Conservation (phyloP, 1,140 invertebrate species). For the Cotesia glomerata region DNA sequence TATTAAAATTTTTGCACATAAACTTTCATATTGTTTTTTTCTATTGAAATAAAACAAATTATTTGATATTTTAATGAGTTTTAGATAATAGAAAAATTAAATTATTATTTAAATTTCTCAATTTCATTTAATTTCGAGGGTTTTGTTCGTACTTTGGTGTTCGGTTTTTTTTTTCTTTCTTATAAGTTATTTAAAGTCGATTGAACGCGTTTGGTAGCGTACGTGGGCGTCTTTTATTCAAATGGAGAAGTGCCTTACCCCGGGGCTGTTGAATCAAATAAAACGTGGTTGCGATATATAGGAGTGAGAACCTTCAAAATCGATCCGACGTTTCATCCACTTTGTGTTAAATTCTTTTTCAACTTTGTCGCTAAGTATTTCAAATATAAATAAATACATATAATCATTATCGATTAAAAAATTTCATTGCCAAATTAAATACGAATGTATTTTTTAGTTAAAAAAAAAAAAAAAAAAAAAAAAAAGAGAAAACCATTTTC, state of each 20-base stretch:
- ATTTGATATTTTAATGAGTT: too few species aligned
- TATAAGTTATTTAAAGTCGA: not conserved
- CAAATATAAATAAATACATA: not conserved
- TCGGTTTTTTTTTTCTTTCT: not conserved
- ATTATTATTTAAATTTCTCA: too few species aligned
- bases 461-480: too few species aligned
- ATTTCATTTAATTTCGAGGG: too few species aligned
- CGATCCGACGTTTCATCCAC: constrained; percentile 13
- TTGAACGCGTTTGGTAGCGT: not conserved
- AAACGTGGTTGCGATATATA: not conserved
- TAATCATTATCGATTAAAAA: not conserved
- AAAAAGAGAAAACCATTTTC: too few species aligned
- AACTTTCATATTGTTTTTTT: too few species aligned
- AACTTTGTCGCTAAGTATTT: not conserved
- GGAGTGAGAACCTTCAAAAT: not conserved
- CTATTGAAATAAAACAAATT: too few species aligned
- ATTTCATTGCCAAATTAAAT: not conserved
- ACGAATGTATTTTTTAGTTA: too few species aligned
- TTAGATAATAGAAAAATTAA: too few species aligned
- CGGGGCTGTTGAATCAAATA: constrained; percentile 19
- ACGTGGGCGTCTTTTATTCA: constrained; percentile 17
- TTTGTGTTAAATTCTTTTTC: not conserved
- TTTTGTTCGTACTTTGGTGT: not conserved
- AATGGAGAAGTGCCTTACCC: constrained; percentile 11
- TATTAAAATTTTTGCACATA: too few species aligned